These are phyloP conservation scores for Lepidotrigona ventralis DNA, from an alignment of 1,140 invertebrate species.

Conservation along the genomic window DNA sequence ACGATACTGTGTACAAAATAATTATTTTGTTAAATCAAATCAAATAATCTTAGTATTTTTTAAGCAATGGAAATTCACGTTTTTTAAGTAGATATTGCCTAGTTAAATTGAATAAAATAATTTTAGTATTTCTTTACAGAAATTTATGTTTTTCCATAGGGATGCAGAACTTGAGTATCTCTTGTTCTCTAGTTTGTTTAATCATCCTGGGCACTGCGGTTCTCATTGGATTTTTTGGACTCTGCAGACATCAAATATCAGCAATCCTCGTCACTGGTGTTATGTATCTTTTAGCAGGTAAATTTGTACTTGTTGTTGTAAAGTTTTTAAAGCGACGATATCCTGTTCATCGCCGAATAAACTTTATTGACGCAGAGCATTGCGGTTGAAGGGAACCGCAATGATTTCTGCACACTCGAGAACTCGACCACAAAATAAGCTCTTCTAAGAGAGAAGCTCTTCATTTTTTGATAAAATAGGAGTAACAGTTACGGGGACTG, in stretches of 20 bases:
- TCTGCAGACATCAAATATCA: conserved; percentile 92
- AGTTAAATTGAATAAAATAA: background rate
- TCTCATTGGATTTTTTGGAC: conserved; percentile 90
- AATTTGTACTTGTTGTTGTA: conserved; percentile 53
- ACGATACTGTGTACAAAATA: background rate
- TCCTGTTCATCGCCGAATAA: background rate
- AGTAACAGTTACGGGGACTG: too few relatives aligned
- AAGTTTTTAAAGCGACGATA: background rate
- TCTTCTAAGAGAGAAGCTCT: background rate
- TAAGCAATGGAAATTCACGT: background rate
- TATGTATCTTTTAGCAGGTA: conserved; percentile 94
- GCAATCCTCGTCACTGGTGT: conserved; percentile 94
- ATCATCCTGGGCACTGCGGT: conserved; percentile 91
- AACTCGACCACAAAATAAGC: conserved; percentile 25
- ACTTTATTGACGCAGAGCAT: background rate
- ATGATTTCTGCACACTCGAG: conserved; percentile 6
- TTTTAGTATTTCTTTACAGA: background rate
- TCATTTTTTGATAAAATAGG: background rate
- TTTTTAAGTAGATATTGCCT: background rate
- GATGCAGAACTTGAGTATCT: conserved; percentile 96
- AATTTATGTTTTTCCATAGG: conserved; percentile 80
- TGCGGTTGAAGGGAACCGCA: conserved; percentile 7
- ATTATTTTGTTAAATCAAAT: background rate
- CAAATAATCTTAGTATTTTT: background rate
- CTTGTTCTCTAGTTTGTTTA: conserved; percentile 92